Conservation (phyloP, 2,888 invertebrate species). For the Trissoscelio sp. region DNA sequence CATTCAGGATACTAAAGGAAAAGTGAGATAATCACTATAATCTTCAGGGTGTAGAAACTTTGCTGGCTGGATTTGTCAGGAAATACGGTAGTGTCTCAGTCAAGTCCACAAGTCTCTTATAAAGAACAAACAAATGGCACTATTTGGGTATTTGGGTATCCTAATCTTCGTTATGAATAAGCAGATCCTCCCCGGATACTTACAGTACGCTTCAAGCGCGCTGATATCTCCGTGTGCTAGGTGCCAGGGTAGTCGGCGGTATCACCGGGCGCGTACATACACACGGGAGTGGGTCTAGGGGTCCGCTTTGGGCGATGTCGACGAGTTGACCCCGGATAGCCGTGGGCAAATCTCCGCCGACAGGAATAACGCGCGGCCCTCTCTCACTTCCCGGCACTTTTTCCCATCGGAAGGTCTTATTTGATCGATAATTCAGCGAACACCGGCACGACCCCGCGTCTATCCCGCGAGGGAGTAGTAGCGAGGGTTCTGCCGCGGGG, state of each 20-base stretch:
- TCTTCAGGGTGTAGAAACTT: too few relatives aligned
- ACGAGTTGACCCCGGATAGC: neutral
- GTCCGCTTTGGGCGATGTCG: conserved; percentile 33
- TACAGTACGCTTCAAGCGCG: conserved; percentile 56
- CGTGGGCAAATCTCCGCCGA: conserved; percentile 25
- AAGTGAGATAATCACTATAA: too few relatives aligned
- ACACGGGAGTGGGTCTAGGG: conserved; percentile 51
- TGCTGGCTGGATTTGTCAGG: too few relatives aligned
- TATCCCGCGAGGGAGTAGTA: conserved; percentile 31
- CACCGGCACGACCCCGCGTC: conserved; percentile 65
- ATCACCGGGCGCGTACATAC: conserved; percentile 76
- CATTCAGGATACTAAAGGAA: too few relatives aligned
- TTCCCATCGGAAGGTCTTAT: conserved; percentile 71
- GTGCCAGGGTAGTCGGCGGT: conserved; percentile 78
- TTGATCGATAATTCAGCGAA: conserved; percentile 78
- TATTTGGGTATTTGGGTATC: too few relatives aligned
- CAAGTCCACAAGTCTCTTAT: too few relatives aligned
- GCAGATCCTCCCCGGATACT: conserved; percentile 39
- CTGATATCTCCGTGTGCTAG: conserved; percentile 74
- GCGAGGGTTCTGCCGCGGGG: conserved; percentile 30
- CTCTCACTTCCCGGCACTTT: conserved; percentile 68
- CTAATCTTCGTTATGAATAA: too few relatives aligned
- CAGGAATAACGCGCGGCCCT: conserved; percentile 43
- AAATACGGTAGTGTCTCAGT: too few relatives aligned
- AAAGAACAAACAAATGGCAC: too few relatives aligned